Base-by-base conservation (phyloP, 2,888 invertebrate genomes). In the Sinelater perroti region DNA sequence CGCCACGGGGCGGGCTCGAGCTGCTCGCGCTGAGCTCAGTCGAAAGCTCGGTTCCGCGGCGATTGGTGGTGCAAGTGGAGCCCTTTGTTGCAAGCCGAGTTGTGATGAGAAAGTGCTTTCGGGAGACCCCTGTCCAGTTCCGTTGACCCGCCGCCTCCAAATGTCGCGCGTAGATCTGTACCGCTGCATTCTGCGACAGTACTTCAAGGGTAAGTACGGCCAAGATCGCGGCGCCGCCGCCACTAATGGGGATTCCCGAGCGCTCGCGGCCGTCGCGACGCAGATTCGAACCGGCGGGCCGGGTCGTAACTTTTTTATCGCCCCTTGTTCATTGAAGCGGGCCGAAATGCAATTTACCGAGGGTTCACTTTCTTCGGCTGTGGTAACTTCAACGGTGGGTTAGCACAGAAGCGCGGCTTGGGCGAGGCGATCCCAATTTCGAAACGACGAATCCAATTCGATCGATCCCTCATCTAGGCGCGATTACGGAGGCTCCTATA, bases 201-300 rank as follows among this genome's bases (percentile, higher is more conserved):
- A 66, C 51, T 64, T 66, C 60, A 60, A 52, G 28, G 63, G 66
- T 66, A 36, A 66, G 64, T 56, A 14, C 33, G n/a, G n/a, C n/a
- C n/a, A n/a, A n/a, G n/a, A n/a, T n/a, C n/a, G n/a, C n/a, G n/a
- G n/a, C n/a, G n/a, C n/a, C n/a, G n/a, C n/a, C n/a, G n/a, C n/a
- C n/a, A 54, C 42, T 44, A 56, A 56, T 50, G 28, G 56, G 56
- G 50, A 56, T 45, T 56, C 56, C 56, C 56, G n/a, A n/a, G n/a
- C n/a, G n/a, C n/a, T n/a, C n/a, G n/a, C n/a, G n/a, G n/a, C n/a
- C n/a, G n/a, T n/a, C n/a, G n/a, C n/a, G 3, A 31, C 31, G 10
- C 5, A n/a, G 26, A 24, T 8, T 6, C 26, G 26, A 24, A 8
- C 26, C 26, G 26, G 8, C 26, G 6, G 6, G 26, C 26, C 8